Evolutionary conservation across 1,140 invertebrate genomes (phyloP).

Genomic region (Solen grandis): DNA sequence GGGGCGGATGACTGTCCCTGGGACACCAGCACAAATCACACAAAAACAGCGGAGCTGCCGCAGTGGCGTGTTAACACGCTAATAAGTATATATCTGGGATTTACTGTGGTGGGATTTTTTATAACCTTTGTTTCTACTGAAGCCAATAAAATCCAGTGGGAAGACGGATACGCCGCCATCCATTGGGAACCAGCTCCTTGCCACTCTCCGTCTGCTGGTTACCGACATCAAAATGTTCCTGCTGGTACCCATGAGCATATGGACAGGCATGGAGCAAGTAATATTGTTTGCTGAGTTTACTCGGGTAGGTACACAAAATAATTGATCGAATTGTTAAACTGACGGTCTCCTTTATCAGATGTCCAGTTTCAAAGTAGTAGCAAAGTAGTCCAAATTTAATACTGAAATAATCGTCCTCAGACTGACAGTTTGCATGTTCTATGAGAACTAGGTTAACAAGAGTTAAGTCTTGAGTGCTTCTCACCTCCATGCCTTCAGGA

Average conservation of each 20-base stretch:
- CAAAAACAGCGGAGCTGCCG: slow-evolving; percentile 1
- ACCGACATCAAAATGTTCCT: slow-evolving; percentile 60
- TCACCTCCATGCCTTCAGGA: no score
- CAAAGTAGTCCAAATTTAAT: not conserved
- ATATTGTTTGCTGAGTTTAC: slow-evolving; percentile 64
- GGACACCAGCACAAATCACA: slow-evolving; percentile 25
- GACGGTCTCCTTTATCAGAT: not conserved
- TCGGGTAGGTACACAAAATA: slow-evolving; percentile 41
- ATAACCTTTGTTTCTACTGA: slow-evolving; percentile 57
- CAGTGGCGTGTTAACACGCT: slow-evolving; percentile 52
- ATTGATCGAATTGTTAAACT: not conserved
- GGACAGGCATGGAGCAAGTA: slow-evolving; percentile 62
- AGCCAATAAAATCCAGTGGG: slow-evolving; percentile 47
- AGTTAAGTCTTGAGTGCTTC: no score
- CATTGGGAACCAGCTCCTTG: slow-evolving; percentile 39
- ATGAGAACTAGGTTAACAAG: no score
- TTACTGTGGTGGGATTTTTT: slow-evolving; percentile 57
- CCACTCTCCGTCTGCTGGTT: slow-evolving; percentile 55
- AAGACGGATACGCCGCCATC: slow-evolving; percentile 19
- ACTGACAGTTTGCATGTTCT: no score
- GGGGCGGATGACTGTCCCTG: slow-evolving; percentile 58
- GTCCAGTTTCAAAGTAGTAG: not conserved
- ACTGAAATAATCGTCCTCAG: no score
- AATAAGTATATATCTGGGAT: slow-evolving; percentile 61
- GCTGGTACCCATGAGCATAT: slow-evolving; percentile 62